phyloP scores from a whole-genome alignment of 53 echinoderm and acorn worm genomes.

The Actinopyga echinites region DNA sequence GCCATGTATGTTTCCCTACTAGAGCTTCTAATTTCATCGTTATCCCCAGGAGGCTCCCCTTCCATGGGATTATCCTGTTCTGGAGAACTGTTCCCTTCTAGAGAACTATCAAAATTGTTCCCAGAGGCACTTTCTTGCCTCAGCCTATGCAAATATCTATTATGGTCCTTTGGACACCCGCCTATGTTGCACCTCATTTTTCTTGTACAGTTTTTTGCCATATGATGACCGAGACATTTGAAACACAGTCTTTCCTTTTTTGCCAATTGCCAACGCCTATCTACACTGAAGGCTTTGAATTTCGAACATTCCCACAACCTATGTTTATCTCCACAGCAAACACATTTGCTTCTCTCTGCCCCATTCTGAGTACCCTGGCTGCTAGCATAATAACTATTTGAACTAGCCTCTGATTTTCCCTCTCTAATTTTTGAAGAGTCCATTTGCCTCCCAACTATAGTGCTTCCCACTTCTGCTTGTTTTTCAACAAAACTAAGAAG shows the following conservation, averaged over 20 bases:
- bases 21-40: no score
- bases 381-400: not conserved
- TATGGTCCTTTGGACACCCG: no score
- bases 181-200: no score
- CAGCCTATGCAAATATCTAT: no score
- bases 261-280: conserved; percentile 11
- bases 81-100: no score
- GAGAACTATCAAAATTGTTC: no score
- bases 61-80: not conserved
- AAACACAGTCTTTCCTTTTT: not conserved
- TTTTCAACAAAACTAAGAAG: not conserved
- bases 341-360: not conserved
- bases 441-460: not conserved
- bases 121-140: no score
- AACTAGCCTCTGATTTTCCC: not conserved
- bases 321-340: not conserved
- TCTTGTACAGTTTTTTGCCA: no score
- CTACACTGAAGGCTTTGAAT: conserved; percentile 4
- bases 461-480: conserved; percentile 1
- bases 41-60: not conserved
- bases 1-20: not conserved
- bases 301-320: conserved; percentile 18
- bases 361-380: not conserved
- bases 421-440: not conserved
- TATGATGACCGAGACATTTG: not conserved